Base-by-base conservation (phyloP, 2,888 invertebrate species). In the Standfussiana lucernea region DNA sequence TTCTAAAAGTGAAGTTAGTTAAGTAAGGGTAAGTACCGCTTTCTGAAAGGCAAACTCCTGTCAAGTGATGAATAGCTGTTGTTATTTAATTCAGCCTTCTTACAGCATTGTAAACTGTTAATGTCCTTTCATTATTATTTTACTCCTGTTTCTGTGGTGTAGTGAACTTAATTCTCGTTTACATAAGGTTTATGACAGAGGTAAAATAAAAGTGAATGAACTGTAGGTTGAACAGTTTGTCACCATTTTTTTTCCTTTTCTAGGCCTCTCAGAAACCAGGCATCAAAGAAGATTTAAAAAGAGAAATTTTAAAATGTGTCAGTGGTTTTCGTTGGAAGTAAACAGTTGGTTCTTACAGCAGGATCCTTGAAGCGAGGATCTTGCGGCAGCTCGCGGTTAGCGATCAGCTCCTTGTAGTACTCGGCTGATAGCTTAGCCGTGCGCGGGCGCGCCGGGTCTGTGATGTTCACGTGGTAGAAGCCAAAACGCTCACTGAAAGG, bases 401-500 rank as follows among this genome's bases (percentile, higher is more conserved):
- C 94, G 28, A 97, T 96, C 72, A 98, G 93, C 79, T 97, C 94
- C 82, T 96, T 97, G 92, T 95, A 97, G 93, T 97, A 97, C 11
- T 95, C 91, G 0, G 96, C 97, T 0, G 98, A 98, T 32, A 97
- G 94, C 91, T 98, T 98, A 0, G 98, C 96, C 0, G 97, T 97
- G 85, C 98, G 97, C 5, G 97, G 97, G 75, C 97, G 96, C 5
- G 93, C 94, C 0, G 97, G 97, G 89, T 97, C 97, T 24, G 96
- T 96, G 91, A 98, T 98, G 92, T 98, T 97, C 15, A 98, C 98
- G 86, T 97, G 93, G 91, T 97, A 98, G 47, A 98, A 92, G 24
- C 98, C 98, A 93, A 98, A 98, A 87, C 97, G 97, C 88, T 97
- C 97, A 8, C 98, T 98, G 90, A n/a, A n/a, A n/a, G n/a, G n/a